Conservation (phyloP, 2,888 invertebrate genomes). For the Aphelenchoides bicaudatus region DNA sequence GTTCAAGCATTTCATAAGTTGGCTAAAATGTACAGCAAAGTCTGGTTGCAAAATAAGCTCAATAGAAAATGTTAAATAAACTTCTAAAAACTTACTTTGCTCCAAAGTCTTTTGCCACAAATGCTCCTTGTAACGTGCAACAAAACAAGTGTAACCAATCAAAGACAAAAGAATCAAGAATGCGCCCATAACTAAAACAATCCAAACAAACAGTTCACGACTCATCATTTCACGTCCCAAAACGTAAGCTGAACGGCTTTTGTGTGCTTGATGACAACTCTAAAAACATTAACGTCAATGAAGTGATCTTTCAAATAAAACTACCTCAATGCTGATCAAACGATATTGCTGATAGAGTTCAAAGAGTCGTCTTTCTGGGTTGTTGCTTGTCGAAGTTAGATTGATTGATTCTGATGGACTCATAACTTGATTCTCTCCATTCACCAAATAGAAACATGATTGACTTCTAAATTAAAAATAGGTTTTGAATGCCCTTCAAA, state of each 20-base stretch:
- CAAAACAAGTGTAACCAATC: slow-evolving; percentile 42
- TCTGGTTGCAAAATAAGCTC: too few species aligned
- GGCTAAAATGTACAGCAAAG: too few species aligned
- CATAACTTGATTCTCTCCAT: slow-evolving; percentile 9
- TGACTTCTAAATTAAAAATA: slow-evolving; percentile 19
- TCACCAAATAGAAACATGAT: slow-evolving; percentile 27
- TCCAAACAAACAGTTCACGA: slow-evolving; percentile 34
- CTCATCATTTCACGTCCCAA: not conserved
- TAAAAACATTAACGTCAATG: slow-evolving; percentile 10
- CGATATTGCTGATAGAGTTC: slow-evolving; percentile 25
- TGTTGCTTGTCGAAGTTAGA: slow-evolving; percentile 30
- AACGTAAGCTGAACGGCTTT: not conserved
- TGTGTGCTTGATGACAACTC: not conserved
- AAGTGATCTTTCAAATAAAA: slow-evolving; percentile 10
- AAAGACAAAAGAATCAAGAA: slow-evolving; percentile 34
- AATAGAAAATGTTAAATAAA: too few species aligned
- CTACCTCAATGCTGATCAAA: slow-evolving; percentile 28
- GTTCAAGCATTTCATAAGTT: too few species aligned
- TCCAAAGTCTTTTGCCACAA: not conserved
- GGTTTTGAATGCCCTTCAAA: not conserved
- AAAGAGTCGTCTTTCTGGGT: slow-evolving; percentile 23
- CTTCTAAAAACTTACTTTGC: not conserved
- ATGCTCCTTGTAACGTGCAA: slow-evolving; percentile 33
- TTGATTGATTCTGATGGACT: slow-evolving; percentile 20
- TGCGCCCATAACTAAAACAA: slow-evolving; percentile 28